A percentile compares a stretch with the other conserved stretches of the same genome.
phyloP scores from a whole-genome alignment of 2,888 invertebrate species.

The Arctia plantaginis region DNA sequence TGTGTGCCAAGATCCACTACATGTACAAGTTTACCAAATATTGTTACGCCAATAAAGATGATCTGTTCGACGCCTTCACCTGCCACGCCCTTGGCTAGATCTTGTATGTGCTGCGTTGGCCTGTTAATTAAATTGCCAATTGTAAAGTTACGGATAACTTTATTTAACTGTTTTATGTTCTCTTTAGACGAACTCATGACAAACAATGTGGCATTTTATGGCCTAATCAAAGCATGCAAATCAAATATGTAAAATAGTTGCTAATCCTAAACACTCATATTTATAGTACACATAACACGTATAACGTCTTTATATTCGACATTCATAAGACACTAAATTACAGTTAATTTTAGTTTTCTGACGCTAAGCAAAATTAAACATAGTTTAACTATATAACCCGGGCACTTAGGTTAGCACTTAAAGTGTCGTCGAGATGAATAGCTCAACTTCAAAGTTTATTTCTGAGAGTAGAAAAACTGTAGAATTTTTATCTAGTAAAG shows the following conservation, averaged over 20 bases:
- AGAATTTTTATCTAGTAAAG: conserved; percentile 56
- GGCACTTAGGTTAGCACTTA: conserved; percentile 75
- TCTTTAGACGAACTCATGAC: neutral
- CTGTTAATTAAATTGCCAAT: neutral
- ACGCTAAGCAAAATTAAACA: conserved; percentile 63
- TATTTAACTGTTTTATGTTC: neutral
- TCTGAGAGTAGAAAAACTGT: conserved; percentile 61
- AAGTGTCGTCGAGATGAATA: conserved; percentile 76
- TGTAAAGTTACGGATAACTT: neutral
- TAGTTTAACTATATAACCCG: conserved; percentile 62
- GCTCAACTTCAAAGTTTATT: conserved; percentile 66
- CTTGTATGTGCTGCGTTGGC: neutral
- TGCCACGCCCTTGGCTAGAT: neutral
- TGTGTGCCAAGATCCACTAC: conserved; percentile 39
- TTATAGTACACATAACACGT: neutral
- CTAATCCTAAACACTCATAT: neutral
- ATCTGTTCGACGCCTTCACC: conserved; percentile 24
- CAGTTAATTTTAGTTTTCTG: conserved; percentile 11
- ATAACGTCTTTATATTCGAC: neutral
- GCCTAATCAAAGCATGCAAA: neutral
- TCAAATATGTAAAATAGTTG: neutral
- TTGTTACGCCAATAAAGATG: conserved; percentile 33
- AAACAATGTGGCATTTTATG: neutral
- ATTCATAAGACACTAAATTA: conserved; percentile 14
- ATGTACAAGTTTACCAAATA: conserved; percentile 36